These are phyloP conservation scores for Acromyrmex charruanus DNA, from an alignment of 1,140 invertebrate genomes.

Conservation along the genomic window DNA sequence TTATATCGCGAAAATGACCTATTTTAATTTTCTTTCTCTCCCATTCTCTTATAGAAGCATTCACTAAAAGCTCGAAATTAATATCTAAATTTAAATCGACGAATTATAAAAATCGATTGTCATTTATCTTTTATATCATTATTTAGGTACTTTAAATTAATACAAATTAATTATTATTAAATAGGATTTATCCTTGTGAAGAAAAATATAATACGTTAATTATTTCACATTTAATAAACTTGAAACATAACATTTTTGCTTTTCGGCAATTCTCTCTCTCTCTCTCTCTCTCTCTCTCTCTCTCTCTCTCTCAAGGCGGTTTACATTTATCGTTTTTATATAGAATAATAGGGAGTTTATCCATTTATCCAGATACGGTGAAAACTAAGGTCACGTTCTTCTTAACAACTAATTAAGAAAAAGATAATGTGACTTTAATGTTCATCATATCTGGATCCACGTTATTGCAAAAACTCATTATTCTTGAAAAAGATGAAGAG, in stretches of 20 bases:
- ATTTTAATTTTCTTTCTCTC: not conserved
- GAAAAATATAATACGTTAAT: not conserved
- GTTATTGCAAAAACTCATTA: not conserved
- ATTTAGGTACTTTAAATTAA: not conserved
- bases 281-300: too few species aligned
- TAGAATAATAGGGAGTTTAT: not conserved
- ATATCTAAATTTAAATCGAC: not conserved
- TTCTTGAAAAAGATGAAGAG: conserved; percentile 26
- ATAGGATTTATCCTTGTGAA: not conserved
- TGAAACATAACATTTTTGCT: not conserved
- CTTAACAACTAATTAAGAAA: too few species aligned
- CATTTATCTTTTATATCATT: not conserved
- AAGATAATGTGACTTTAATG: too few species aligned
- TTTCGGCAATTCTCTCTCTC: too few species aligned
- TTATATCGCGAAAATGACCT: not conserved
- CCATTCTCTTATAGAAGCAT: not conserved
- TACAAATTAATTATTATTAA: not conserved
- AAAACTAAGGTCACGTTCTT: too few species aligned
- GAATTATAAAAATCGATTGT: not conserved
- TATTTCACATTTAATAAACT: not conserved
- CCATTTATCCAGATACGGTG: too few species aligned
- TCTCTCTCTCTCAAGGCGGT: too few species aligned
- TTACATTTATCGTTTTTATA: not conserved
- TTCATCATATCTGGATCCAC: too few species aligned
- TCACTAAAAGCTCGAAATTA: not conserved